Evolutionary conservation across 2,888 invertebrate genomes (phyloP), one percentile per base, ranked within the genome.

Genomic region (Morpho helenor): DNA sequence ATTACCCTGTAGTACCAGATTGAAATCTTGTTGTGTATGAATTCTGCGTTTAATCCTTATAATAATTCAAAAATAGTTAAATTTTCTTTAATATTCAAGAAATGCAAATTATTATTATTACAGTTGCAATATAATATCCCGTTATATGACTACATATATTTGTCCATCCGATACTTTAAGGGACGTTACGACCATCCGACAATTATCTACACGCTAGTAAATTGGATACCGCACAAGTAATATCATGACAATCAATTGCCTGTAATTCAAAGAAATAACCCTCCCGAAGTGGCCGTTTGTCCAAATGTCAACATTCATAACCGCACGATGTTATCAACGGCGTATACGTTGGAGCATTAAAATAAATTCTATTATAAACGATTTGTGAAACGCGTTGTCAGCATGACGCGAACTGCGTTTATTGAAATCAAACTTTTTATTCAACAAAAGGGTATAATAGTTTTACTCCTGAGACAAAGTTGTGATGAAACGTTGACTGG

Each of bases 341-440:
- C 70, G 73, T 76, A 79, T 75, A 78, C 68, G 63, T 3, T 69
- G 72, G 71, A 61, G 62, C 63, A 57, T 64, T 79, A 75, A 82
- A 82, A 82, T 80, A 79, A 83, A 79, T 75, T 82, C 76, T 74
- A 77, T 87, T 81, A 87, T 81, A 83, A 87, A 88, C 79, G 86
- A 83, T 80, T 81, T 81, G 81, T 84, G 74, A 85, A 82, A 87
- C 77, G 87, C 79, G 70, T 76, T 88, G 88, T 90, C 90, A 90
- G 90, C 90, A 84, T 89, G 90, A 90, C 78, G 73, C 77, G 79
- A 78, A 74, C 70, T 72, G 65, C 70, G 70, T 71, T 75, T 69
- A 76, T 74, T 79, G 70, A 78, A 80, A 82, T 79, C 68, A 73
- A 66, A 59, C 77, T 77, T 80, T 80, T 79, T 68, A 63, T 68